Base-by-base conservation (phyloP, 2,888 invertebrate genomes). In the Allygus modestus region DNA sequence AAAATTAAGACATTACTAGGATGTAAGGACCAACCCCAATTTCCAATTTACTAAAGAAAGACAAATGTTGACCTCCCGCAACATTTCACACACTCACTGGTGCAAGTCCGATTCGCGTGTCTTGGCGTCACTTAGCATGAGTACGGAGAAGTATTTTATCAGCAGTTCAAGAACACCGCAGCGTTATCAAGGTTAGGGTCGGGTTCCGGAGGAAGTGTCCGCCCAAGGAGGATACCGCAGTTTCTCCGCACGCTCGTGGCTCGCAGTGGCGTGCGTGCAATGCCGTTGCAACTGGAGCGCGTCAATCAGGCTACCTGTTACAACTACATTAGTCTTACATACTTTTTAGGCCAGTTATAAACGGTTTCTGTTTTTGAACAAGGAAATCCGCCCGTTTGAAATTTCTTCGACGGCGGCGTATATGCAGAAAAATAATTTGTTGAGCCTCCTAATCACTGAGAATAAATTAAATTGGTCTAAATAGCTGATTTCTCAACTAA, bases 151-250 rank as follows among this genome's bases (percentile, higher is more conserved):
- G 46, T 23, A 23, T 54, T 20, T 54, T 54, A 54, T 23, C 54
- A 2, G 1, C 23, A 4, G 54, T 54, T 15, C 20, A 2, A 23
- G 54, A 23, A 20, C 65, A 17, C 65, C 31, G 31, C 31, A 65
- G 28, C 1, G 65, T 31, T 65, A 31, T 65, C 65, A 28, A 26
- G 65, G 58, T 17, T 46, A 12, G 58, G 20, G 58, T 26, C 58
- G 58, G 23, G 65, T 65, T 58, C 58, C 58, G 58, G 58, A 58
- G 58, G 58, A 58, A 58, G 58, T 58, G 58, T 23, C 1, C 26
- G 9, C 23, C n/a, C n/a, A 9, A 58, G 7, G 58, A 58, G 2
- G 1, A 2, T 58, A 5, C n/a, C n/a, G n/a, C n/a, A n/a, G n/a
- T n/a, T n/a, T n/a, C n/a, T 58, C 58, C 58, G 5, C 65, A 28